Evolutionary conservation across 2,113 vertebrate genomes (phyloP).

Genomic region (Cavia porcellus): DNA sequence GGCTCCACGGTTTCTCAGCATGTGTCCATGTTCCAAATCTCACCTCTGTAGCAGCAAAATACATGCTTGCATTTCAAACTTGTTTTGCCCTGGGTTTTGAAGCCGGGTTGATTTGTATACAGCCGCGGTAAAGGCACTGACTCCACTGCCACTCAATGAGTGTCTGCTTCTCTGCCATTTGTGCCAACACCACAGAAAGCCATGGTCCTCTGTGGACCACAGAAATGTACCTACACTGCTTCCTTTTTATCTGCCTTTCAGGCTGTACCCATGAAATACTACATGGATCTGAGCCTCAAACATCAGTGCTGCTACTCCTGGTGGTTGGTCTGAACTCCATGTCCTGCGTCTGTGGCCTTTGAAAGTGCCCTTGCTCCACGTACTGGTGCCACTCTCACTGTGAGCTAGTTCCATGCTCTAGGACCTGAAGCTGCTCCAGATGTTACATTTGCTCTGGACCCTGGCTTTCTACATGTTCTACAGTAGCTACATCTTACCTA

Average conservation of each 20-base stretch:
- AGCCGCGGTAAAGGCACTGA: fast-evolving
- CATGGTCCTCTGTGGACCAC: not conserved
- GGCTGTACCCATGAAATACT: not conserved
- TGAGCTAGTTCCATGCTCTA: not conserved
- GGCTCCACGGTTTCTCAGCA: not conserved
- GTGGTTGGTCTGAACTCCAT: not conserved
- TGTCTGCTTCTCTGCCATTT: not conserved
- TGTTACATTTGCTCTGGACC: not conserved
- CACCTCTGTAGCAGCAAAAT: not conserved
- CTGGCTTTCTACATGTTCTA: not conserved
- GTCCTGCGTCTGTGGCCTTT: too few species aligned
- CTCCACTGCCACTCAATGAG: not conserved
- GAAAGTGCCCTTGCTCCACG: not conserved
- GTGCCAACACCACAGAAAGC: not conserved
- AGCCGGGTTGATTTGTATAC: not conserved
- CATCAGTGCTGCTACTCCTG: not conserved
- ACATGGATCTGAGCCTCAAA: not conserved
- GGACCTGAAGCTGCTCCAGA: not conserved
- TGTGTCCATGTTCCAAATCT: not conserved
- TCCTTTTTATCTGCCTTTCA: not conserved
- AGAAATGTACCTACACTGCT: not conserved
- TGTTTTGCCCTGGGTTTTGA: not conserved
- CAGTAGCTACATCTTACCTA: not conserved
- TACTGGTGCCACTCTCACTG: not conserved
- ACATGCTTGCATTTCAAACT: too few species aligned